Evolutionary conservation across 2,797 vertebrate species (phyloP).

Genomic region (Pachyuromys duprasi): DNA sequence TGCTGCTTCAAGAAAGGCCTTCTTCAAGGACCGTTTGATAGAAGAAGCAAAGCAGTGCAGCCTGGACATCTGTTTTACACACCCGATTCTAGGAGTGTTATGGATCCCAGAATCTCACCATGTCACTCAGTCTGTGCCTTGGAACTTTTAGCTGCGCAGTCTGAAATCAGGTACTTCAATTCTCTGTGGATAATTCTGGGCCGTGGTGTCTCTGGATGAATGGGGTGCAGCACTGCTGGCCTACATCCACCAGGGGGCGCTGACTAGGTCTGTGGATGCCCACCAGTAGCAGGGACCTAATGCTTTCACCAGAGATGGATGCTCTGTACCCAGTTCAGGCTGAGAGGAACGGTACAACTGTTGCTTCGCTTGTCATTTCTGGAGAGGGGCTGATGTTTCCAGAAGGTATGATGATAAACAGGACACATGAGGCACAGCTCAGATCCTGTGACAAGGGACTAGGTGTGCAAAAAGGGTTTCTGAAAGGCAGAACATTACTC

Average conservation of each 20-base stretch:
- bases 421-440: not conserved
- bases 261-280: no score
- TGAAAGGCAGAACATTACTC: fast-evolving
- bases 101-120: not conserved
- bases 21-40: fast-evolving
- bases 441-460: fast-evolving
- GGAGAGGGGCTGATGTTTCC: not conserved
- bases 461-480: not conserved
- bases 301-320: not conserved
- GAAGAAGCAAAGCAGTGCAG: no score
- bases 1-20: not conserved
- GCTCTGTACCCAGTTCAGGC: not conserved
- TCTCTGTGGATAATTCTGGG: not conserved
- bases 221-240: not conserved
- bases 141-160: not conserved
- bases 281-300: not conserved
- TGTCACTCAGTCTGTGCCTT: not conserved
- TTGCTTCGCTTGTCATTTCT: fast-evolving
- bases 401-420: not conserved
- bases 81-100: fast-evolving
- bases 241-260: not conserved
- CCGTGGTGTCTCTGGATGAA: not conserved
- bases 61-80: not conserved
- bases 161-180: not conserved
- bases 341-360: fast-evolving